Evolutionary conservation across 30 jellyfish, hydroid and myxozoan species (phyloP).

Genomic region (Chironex yamaguchii): DNA sequence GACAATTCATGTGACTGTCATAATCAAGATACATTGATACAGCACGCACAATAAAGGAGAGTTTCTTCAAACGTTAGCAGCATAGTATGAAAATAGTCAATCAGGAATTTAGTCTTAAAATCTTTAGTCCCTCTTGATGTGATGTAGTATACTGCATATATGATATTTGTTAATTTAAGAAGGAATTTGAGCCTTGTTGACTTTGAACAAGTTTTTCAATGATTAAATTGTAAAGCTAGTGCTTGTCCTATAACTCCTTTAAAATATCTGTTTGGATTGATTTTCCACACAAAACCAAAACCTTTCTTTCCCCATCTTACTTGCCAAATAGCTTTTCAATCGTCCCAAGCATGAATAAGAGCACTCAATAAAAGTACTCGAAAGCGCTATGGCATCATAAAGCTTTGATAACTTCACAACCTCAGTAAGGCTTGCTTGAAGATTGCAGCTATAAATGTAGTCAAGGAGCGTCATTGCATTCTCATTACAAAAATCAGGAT

Average conservation of each 20-base stretch:
- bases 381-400: conserved; percentile 2
- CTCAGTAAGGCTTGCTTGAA: conserved; percentile 33
- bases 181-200: conserved; percentile 25
- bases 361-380: conserved; percentile 39
- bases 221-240: neutral
- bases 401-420: conserved; percentile 5
- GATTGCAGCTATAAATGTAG: neutral
- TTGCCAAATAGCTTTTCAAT: conserved; percentile 32
- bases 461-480: neutral
- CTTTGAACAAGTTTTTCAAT: conserved; percentile 17
- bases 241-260: conserved; percentile 5
- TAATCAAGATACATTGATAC: too few relatives aligned
- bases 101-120: too few relatives aligned
- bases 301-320: conserved; percentile 52
- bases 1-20: too few relatives aligned
- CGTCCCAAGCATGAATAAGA: conserved; percentile 43
- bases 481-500: conserved; percentile 7
- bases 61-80: too few relatives aligned
- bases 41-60: too few relatives aligned
- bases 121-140: too few relatives aligned
- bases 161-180: too few relatives aligned
- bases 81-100: too few relatives aligned
- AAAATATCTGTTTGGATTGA: conserved; percentile 10
- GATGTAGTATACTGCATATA: too few relatives aligned
- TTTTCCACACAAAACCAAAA: conserved; percentile 41